Evolutionary conservation across 2,797 vertebrate genomes (phyloP), one percentile per base, ranked within the genome.

Genomic region (Sebastes diploproa): DNA sequence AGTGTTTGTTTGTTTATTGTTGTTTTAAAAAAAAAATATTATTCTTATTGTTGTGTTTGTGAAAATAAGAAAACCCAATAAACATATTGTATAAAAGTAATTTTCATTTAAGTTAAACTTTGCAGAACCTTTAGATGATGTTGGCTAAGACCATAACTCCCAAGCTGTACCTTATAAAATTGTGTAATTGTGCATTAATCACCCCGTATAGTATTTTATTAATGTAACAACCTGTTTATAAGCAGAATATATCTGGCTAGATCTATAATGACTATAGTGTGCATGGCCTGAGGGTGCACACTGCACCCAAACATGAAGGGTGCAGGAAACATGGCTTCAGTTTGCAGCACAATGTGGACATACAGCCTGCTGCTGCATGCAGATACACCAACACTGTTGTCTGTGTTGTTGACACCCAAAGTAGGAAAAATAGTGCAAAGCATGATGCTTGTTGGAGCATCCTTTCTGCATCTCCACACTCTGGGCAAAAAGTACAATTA

Each of bases 271-370:
- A 56, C 12, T 38, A 29, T 42, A 16, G 30, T 10, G 68, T 59
- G 30, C 18, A 7, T 55, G 79, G 55, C 42, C 66, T 46, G 61
- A 55, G 46, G 78, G 5, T 52, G 66, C 56, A 10, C 34, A 23
- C 29, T 52, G 78, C 85, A 86, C 52, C 61, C 78, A 69, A 78
- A 85, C 81, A 75, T 18, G 67, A 67, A 9, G 84, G 72, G 52
- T 18, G 86, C 73, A 82, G 77, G 34, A 81, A 88, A 86, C 88
- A 89, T 84, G 89, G 90, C 91, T 84, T 78, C 90, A 82, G 68
- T 27, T 27, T 38, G 82, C 82, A 75, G 87, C 75, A 82, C 58
- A 66, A 50, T 29, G 36, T 67, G 50, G 14, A 58, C 59, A 23
- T 9, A 6, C 62, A 88, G 20, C 71, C 75, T 69, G 82, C 65